Base-by-base conservation (phyloP, 2,797 vertebrate species). In the Cyprinodon diabolis region DNA sequence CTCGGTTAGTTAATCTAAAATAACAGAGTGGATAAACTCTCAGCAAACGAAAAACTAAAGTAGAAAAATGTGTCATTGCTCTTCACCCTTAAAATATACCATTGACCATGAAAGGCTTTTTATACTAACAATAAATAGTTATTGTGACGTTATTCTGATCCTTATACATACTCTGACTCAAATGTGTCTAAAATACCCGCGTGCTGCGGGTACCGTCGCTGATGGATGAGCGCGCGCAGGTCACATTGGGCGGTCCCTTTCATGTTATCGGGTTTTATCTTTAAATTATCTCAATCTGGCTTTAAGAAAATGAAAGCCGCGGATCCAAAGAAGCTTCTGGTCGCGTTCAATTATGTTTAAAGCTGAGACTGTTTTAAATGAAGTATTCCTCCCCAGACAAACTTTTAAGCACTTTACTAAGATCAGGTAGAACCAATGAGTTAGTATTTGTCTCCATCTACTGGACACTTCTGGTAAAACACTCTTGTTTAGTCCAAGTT, bases 361-460 rank as follows among this genome's bases (percentile, higher is more conserved):
- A 58, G 17, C 14, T 3, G 57, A 60, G 62, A 45, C 10, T 19
- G 19, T n/a, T 10, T 45, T 23, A 23, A 45, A 65, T 43, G 12
- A 45, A 40, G 23, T n/a, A 9, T 19, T 30, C 60, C 40, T 9
- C 1, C 23, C 23, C n/a, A 45, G 4, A 23, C 35, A 7, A 5
- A 69, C 69, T 51, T 54, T 4, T 0, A 1, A 9, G 48, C 48
- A 8, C 43, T 12, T n/a, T 8, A 10, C 57, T 30, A 49, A 17
- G 60, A 19, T 2, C 4, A 23, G 0, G 3, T 17, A 17, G 69
- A 13, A 17, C 19, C 0, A n/a, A 91, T 84, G 84, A 45, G 51
- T 89, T 40, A 83, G 63, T 69, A 65, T 92, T 63, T 94, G 83
- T 71, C 90, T 74, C 93, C 93, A 91, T 92, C 94, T 94, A 60